These are phyloP conservation scores for Nasua narica DNA, from an alignment of 2,797 vertebrate species.

Conservation along the genomic window DNA sequence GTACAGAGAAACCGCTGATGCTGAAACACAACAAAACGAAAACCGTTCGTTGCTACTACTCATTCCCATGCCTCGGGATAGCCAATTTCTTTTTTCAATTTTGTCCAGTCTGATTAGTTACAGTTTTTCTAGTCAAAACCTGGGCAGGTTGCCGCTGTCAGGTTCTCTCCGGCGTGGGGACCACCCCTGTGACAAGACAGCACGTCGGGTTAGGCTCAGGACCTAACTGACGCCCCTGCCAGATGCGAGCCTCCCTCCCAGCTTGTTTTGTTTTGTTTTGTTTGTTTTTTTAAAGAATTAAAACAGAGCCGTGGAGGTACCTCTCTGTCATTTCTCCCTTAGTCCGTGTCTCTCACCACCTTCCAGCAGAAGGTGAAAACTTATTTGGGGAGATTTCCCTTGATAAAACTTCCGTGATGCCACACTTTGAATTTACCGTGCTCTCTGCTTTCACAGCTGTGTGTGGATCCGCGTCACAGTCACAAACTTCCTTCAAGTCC, in stretches of 20 bases:
- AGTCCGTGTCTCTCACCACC: neutral
- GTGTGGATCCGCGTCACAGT: neutral
- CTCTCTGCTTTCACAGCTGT: neutral
- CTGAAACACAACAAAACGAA: neutral
- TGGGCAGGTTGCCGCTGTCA: neutral
- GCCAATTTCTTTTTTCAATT: neutral
- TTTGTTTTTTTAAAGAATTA: neutral
- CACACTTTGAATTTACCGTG: too few species aligned
- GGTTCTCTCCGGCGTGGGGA: neutral
- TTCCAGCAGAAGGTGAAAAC: neutral
- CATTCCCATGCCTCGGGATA: neutral
- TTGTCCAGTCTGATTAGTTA: neutral
- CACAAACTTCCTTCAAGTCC: too few species aligned
- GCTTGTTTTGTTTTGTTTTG: too few species aligned
- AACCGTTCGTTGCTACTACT: neutral
- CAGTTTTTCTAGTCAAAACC: neutral
- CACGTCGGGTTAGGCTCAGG: neutral
- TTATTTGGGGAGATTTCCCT: neutral
- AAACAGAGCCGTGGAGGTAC: neutral
- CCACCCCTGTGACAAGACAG: neutral
- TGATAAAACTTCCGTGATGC: rapidly evolving
- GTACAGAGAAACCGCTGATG: neutral
- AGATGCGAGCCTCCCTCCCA: neutral
- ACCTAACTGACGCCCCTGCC: neutral
- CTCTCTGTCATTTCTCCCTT: neutral